Conservation (phyloP, 2,888 invertebrate genomes). For the Eupeodes latifasciatus region DNA sequence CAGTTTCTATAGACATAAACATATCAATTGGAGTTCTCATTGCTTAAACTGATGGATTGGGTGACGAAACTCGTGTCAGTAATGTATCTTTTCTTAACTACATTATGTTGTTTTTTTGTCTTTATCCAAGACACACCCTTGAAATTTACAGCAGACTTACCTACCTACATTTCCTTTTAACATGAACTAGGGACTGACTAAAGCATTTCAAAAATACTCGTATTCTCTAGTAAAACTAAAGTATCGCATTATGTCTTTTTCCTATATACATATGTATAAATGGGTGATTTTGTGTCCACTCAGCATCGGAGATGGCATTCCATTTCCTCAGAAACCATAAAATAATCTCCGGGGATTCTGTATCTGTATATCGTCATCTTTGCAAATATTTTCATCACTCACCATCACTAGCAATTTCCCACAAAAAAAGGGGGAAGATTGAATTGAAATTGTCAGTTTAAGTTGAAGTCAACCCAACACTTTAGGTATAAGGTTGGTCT, state of each 20-base stretch:
- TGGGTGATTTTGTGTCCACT: constrained; percentile 66
- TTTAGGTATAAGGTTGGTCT: neutral
- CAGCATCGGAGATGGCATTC: constrained; percentile 61
- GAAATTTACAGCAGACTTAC: neutral
- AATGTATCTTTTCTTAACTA: too few relatives aligned
- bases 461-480: constrained; percentile 24
- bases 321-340: constrained; percentile 64
- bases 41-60: too few relatives aligned
- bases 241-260: constrained; percentile 51
- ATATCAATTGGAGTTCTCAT: too few relatives aligned
- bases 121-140: neutral
- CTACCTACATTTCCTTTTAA: constrained; percentile 5
- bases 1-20: too few relatives aligned
- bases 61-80: too few relatives aligned
- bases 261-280: constrained; percentile 26
- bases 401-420: constrained; percentile 68
- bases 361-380: constrained; percentile 43
- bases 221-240: neutral
- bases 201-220: constrained; percentile 5
- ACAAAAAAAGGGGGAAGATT: constrained; percentile 26
- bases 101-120: too few relatives aligned
- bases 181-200: neutral
- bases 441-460: neutral
- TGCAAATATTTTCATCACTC: constrained; percentile 54
- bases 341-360: constrained; percentile 64